These are phyloP conservation scores for Oreochromis mossambicus DNA, from an alignment of 2,797 vertebrate species.

Conservation along the genomic window DNA sequence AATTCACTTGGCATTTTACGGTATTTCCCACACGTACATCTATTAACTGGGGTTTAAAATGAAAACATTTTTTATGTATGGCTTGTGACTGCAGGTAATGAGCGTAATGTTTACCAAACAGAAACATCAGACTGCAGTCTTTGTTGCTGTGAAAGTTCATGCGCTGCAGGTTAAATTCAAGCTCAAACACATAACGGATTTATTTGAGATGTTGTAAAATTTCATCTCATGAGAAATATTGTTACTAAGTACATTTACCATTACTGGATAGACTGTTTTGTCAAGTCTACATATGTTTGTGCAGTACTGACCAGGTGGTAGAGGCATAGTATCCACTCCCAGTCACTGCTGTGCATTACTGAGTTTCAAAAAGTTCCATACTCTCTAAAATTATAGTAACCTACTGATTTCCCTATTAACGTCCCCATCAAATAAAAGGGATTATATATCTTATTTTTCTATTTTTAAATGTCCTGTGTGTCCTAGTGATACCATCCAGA, in stretches of 20 bases:
- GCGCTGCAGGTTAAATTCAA: neutral
- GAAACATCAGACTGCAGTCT: neutral
- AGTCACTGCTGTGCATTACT: neutral
- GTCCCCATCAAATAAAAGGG: neutral
- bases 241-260: neutral
- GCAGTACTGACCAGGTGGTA: neutral
- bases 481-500: too few relatives aligned
- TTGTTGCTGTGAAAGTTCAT: neutral
- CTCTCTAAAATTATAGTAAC: neutral
- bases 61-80: neutral
- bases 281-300: neutral
- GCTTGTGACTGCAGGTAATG: neutral
- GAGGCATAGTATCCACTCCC: neutral
- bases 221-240: neutral
- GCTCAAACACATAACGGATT: neutral
- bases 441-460: neutral
- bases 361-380: neutral
- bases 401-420: neutral
- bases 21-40: neutral
- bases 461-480: neutral
- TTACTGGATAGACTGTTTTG: neutral
- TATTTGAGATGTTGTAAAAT: neutral
- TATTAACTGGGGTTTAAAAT: neutral
- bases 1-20: neutral
- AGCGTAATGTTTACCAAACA: neutral